These are phyloP conservation scores for Eriosoma lanigerum DNA, from an alignment of 1,140 invertebrate species.

Conservation along the genomic window DNA sequence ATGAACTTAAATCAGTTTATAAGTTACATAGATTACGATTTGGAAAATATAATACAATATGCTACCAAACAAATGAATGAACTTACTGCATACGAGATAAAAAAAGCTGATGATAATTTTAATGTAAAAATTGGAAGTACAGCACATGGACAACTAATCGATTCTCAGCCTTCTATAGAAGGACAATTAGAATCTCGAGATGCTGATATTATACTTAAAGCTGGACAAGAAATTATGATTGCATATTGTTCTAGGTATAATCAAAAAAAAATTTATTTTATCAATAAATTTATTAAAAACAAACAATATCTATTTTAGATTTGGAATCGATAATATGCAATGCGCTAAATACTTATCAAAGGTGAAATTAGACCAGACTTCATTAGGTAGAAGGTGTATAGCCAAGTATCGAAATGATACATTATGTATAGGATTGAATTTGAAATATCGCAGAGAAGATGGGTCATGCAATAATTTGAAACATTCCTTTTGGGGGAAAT, in stretches of 20 bases:
- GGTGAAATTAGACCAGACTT: slow-evolving; percentile 40
- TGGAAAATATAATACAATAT: slow-evolving; percentile 34
- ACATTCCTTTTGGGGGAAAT: slow-evolving; percentile 66
- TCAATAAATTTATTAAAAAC: neutral
- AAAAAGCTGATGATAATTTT: slow-evolving; percentile 62
- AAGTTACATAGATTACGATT: neutral
- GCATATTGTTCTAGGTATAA: slow-evolving; percentile 61
- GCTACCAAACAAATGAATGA: slow-evolving; percentile 8
- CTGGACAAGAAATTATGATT: slow-evolving; percentile 64
- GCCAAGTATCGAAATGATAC: neutral
- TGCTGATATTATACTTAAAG: slow-evolving; percentile 65
- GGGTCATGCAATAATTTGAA: slow-evolving; percentile 68
- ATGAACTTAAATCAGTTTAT: too few relatives aligned
- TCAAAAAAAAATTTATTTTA: neutral
- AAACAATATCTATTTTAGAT: neutral
- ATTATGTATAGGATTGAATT: slow-evolving; percentile 9
- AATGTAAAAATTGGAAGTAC: slow-evolving; percentile 62
- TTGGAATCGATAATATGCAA: neutral
- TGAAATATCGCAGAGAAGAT: slow-evolving; percentile 65
- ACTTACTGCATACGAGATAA: slow-evolving; percentile 59
- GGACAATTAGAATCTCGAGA: slow-evolving; percentile 63
- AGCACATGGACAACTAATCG: slow-evolving; percentile 64
- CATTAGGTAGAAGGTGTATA: slow-evolving; percentile 21
- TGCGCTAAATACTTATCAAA: slow-evolving; percentile 27
- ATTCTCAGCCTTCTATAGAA: slow-evolving; percentile 63